phyloP scores from a whole-genome alignment of 2,888 invertebrate species.

The Himalopsyche tibetana region DNA sequence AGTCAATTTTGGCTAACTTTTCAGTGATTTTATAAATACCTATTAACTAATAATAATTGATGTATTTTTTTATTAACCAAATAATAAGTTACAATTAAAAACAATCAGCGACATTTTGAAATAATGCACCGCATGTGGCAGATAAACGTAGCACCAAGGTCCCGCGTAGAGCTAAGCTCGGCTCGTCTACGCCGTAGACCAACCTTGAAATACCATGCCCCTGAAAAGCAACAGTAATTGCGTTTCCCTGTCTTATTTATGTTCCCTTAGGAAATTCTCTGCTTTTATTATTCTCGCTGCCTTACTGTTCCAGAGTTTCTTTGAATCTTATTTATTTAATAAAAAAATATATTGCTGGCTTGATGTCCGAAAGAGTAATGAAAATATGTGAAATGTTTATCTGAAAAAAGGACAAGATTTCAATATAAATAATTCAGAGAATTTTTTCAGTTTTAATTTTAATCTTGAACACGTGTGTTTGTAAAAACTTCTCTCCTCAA shows the following conservation, averaged over 20 bases:
- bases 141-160: background rate
- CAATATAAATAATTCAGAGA: background rate
- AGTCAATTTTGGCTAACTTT: too few species aligned
- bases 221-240: constrained; percentile 13
- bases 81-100: background rate
- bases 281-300: background rate
- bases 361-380: too few species aligned
- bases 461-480: too few species aligned
- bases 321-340: background rate
- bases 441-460: too few species aligned
- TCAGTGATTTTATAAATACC: too few species aligned
- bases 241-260: constrained; percentile 13
- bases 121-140: background rate
- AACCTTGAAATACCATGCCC: background rate
- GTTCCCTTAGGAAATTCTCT: background rate
- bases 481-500: too few species aligned
- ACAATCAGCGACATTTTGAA: background rate
- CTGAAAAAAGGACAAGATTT: background rate
- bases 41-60: background rate
- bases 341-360: too few species aligned
- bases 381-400: background rate
- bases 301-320: background rate
- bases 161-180: background rate
- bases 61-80: background rate
- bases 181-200: background rate